These are phyloP conservation scores for Lepeophtheirus salmonis DNA, from an alignment of 1,140 invertebrate species.

Conservation along the genomic window DNA sequence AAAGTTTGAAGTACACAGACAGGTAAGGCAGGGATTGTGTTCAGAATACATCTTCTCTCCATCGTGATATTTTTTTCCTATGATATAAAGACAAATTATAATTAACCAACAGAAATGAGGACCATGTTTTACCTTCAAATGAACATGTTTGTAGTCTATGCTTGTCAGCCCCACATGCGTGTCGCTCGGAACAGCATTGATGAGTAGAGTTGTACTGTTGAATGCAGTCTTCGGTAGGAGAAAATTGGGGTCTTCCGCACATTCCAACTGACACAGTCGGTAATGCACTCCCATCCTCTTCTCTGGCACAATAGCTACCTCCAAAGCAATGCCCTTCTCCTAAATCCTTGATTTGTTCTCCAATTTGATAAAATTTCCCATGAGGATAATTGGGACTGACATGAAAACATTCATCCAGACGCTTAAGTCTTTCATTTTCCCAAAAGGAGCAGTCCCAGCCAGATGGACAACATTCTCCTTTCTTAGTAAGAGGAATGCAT, in stretches of 20 bases:
- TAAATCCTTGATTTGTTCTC: not conserved
- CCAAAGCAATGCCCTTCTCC: not conserved
- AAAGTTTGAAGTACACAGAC: not conserved
- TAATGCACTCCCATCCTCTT: not conserved
- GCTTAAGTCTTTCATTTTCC: constrained; percentile 1
- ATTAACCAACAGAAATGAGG: no score
- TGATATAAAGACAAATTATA: no score
- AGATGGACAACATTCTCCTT: constrained; percentile 18
- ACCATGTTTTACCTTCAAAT: not conserved
- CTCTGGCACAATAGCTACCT: not conserved
- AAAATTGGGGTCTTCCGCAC: not conserved
- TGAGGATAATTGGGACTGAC: not conserved
- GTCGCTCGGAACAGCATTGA: not conserved
- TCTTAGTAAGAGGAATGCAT: constrained; percentile 9
- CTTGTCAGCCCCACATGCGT: not conserved
- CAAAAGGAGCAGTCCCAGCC: constrained; percentile 16
- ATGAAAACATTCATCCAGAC: constrained; percentile 8
- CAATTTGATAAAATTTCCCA: constrained; percentile 5
- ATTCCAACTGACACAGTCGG: not conserved
- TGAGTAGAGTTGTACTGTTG: not conserved
- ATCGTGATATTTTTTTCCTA: not conserved
- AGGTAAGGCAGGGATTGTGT: not conserved
- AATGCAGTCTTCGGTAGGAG: not conserved
- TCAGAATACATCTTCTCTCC: not conserved
- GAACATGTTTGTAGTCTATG: not conserved